Base-by-base conservation (phyloP, 2,797 vertebrate genomes). In the Kryptolebias ocellatus region DNA sequence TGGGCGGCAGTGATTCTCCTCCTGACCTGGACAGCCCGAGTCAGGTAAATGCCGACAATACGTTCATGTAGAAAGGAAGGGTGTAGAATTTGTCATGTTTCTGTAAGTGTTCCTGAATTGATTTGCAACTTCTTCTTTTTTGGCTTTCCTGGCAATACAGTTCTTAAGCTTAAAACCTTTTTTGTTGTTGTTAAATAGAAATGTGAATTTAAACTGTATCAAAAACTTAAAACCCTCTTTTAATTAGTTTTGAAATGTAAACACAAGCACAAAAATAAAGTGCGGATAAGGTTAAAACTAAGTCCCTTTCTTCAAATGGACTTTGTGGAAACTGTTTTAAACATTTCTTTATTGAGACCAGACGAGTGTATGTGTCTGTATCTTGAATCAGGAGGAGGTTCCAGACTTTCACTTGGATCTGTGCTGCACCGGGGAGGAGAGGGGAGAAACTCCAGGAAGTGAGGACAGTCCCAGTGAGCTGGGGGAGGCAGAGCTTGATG, bases 401-500 rank as follows among this genome's bases (percentile, higher is more conserved):
- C 59, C 72, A 2, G 90, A 67, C 47, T 93, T 93, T 74, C 83
- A 68, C 52, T 74, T 92, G 66, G 87, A 72, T 0, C 58, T 88
- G 51, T 85, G 87, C 69, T 95, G 93, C 69, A 90, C 93, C 27
- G 92, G 91, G 4, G 95, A 95, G 70, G 87, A 94, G 63, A 91
- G 95, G 56, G 96, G 96, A 52, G 95, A 96, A 74, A 96, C 95
- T 49, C 96, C 96, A 0, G 96, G 96, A 14, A 91, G 92, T 76
- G 97, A 98, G 80, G 95, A 95, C 85, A 88, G 93, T 60, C 95
- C 94, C 60, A 95, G 92, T 0, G 95, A 96, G 56, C 93, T 96
- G 4, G 95, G 93, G 2, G 95, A 96, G 67, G 91, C 93, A 0
- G 96, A 96, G 28, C 94, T 97, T 12, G 95, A 96, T 61, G 92